Percentiles rank a stretch among this genome's conserved stretches.
Evolutionary conservation across 2,888 invertebrate species (phyloP).

Genomic region (Platycheirus albimanus): DNA sequence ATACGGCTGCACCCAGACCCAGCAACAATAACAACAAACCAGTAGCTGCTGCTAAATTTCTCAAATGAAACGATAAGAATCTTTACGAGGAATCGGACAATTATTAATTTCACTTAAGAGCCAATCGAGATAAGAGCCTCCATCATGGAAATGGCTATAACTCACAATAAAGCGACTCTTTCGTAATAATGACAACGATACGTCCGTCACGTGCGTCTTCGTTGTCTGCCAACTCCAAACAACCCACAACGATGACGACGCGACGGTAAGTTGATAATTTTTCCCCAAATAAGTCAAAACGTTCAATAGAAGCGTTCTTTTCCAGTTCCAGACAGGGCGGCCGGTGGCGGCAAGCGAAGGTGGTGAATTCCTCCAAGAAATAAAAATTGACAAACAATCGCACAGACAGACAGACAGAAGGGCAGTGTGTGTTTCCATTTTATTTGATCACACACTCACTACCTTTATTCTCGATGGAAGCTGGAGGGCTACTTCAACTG

Average conservation of each 20-base stretch:
- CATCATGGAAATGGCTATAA: conserved; percentile 45
- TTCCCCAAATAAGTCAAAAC: conserved; percentile 58
- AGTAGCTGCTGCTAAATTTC: conserved; percentile 14
- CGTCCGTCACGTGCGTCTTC: not conserved
- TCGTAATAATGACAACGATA: conserved; percentile 9
- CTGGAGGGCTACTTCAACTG: not conserved
- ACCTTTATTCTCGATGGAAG: not conserved
- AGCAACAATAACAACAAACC: not conserved
- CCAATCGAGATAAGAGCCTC: conserved; percentile 47
- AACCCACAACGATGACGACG: not conserved
- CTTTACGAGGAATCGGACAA: conserved; percentile 60
- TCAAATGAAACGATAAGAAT: conserved; percentile 41
- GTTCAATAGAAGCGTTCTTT: conserved; percentile 24
- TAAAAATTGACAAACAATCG: conserved; percentile 32
- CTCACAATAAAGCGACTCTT: conserved; percentile 14
- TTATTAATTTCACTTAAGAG: conserved; percentile 64
- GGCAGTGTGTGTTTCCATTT: not conserved
- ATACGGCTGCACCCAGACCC: conserved; percentile 1
- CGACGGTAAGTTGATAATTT: conserved; percentile 46
- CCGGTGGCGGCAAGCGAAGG: too few species aligned
- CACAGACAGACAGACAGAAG: not conserved
- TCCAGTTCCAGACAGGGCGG: too few species aligned
- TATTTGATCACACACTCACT: not conserved
- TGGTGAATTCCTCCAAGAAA: not conserved
- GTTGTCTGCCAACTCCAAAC: not conserved